Percentiles rank a stretch among this genome's conserved stretches.
Evolutionary conservation across 2,113 vertebrate genomes (phyloP).

Genomic region (Talpa occidentalis): DNA sequence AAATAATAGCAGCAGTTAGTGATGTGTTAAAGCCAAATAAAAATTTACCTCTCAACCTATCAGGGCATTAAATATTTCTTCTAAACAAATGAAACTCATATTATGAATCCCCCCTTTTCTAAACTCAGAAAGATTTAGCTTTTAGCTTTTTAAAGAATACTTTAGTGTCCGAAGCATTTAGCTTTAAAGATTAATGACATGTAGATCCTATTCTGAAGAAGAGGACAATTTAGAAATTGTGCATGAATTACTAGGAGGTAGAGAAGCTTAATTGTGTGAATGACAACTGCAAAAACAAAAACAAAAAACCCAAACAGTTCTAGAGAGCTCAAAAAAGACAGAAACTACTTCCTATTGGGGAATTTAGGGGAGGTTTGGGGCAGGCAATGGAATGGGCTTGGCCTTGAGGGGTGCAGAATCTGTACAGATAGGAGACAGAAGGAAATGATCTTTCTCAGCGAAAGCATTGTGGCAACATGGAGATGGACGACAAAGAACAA

Average conservation of each 20-base stretch:
- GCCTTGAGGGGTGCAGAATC: background rate
- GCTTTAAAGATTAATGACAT: background rate
- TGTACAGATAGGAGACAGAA: background rate
- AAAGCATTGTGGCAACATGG: background rate
- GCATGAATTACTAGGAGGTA: background rate
- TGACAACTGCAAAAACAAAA: background rate
- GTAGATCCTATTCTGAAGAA: background rate
- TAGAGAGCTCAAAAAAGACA: background rate
- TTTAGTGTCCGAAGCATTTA: background rate
- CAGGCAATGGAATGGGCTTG: background rate
- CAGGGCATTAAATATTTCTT: background rate
- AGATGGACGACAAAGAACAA: background rate
- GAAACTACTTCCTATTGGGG: background rate
- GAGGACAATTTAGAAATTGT: background rate
- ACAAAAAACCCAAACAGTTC: background rate
- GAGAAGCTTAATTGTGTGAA: background rate
- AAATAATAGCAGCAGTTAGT: background rate
- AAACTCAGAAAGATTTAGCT: background rate
- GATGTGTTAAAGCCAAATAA: background rate
- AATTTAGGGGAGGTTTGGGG: background rate
- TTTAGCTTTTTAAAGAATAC: background rate
- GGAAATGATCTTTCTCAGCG: background rate
- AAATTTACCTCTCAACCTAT: background rate
- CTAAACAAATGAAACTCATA: background rate
- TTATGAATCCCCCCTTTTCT: background rate